Percentiles rank a stretch among this genome's conserved stretches.
These are phyloP conservation scores for Echiichthys vipera DNA, from an alignment of 2,797 vertebrate genomes.

Conservation along the genomic window DNA sequence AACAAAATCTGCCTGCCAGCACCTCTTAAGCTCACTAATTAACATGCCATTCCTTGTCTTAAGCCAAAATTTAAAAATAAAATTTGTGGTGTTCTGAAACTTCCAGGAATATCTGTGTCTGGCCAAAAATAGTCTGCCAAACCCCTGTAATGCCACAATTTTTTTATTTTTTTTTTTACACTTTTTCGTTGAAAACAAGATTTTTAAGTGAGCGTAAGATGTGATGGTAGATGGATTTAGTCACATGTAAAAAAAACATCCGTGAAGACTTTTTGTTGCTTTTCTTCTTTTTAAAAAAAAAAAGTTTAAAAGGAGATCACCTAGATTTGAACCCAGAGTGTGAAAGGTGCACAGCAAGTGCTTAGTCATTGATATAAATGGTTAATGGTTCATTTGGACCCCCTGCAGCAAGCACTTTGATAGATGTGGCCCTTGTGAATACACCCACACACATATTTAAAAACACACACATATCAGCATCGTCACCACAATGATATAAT, in stretches of 20 bases:
- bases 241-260: too few species aligned
- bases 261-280: too few species aligned
- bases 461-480: constrained; percentile 5
- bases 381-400: constrained; percentile 17
- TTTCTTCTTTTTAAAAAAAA: too few species aligned
- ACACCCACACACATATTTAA: constrained; percentile 10
- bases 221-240: too few species aligned
- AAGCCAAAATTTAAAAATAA: neutral
- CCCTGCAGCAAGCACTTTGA: neutral
- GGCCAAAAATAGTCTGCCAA: neutral
- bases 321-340: too few species aligned
- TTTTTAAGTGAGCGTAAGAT: too few species aligned
- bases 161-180: too few species aligned
- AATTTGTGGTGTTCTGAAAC: neutral
- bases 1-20: neutral
- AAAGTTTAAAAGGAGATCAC: too few species aligned
- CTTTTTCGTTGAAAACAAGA: too few species aligned
- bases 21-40: neutral
- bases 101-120: neutral
- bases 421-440: constrained; percentile 16
- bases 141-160: neutral
- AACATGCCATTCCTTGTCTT: too few species aligned
- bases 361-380: too few species aligned
- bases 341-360: too few species aligned
- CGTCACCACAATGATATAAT: constrained; percentile 17